phyloP scores from a whole-genome alignment of 2,113 vertebrate genomes.

The Ceuthmochares aereus region DNA sequence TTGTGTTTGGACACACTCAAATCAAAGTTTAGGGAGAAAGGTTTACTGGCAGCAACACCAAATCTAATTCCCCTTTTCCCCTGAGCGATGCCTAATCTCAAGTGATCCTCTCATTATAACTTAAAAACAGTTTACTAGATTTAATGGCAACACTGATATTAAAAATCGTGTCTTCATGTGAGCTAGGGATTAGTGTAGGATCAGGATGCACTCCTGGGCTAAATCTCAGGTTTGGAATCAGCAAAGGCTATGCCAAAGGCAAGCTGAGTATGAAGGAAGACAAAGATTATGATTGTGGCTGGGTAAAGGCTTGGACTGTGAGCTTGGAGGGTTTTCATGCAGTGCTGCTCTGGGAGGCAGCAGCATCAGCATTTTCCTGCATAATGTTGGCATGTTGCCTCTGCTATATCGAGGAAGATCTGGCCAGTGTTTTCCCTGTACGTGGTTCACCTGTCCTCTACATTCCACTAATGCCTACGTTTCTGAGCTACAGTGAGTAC shows the following conservation, averaged over 20 bases:
- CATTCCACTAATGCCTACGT: not conserved
- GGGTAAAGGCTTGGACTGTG: not conserved
- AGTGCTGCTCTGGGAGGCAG: not conserved
- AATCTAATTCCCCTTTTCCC: not conserved
- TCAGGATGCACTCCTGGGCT: not conserved
- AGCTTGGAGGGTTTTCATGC: not conserved
- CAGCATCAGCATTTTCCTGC: not conserved
- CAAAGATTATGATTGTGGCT: not conserved
- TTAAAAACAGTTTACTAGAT: not conserved
- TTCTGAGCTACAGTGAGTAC: not conserved
- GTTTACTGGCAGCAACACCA: not conserved
- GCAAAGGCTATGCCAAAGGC: not conserved
- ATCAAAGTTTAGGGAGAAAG: not conserved
- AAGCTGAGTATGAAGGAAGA: not conserved
- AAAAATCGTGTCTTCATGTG: not conserved
- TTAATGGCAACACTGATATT: not conserved
- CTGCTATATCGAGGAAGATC: not conserved
- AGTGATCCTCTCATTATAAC: not conserved
- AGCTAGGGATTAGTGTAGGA: not conserved
- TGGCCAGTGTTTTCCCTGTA: not conserved
- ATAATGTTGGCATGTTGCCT: not conserved
- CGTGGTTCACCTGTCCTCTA: not conserved
- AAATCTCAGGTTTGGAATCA: not conserved
- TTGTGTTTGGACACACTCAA: not conserved
- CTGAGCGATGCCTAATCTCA: not conserved